phyloP scores from a whole-genome alignment of 2,113 vertebrate species.

The Ictalurus furcatus region DNA sequence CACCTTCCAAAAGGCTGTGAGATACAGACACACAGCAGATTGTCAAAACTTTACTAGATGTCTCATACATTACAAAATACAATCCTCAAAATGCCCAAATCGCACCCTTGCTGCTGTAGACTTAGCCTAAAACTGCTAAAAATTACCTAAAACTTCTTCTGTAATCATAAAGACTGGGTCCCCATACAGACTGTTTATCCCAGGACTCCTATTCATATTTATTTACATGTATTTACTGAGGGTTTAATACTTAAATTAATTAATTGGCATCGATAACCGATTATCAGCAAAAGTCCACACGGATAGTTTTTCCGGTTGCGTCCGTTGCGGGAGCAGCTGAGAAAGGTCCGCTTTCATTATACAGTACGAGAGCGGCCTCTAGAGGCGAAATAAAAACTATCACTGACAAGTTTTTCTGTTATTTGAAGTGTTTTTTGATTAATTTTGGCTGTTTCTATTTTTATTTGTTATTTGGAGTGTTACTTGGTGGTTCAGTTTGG shows the following conservation, averaged over 20 bases:
- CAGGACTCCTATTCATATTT: background rate
- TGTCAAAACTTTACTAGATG: background rate
- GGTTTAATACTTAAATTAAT: background rate
- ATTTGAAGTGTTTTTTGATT: too few species aligned
- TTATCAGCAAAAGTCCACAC: too few species aligned
- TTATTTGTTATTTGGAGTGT: too few species aligned
- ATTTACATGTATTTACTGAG: background rate
- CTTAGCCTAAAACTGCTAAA: background rate
- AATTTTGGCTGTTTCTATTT: too few species aligned
- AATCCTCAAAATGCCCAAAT: background rate
- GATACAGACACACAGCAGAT: background rate
- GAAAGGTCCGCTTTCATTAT: too few species aligned
- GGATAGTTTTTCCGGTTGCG: too few species aligned
- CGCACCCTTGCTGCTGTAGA: background rate
- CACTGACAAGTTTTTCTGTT: too few species aligned
- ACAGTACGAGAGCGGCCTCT: too few species aligned
- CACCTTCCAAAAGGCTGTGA: constrained; percentile 89
- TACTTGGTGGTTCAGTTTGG: too few species aligned
- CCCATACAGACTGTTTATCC: background rate
- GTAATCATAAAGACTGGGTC: background rate
- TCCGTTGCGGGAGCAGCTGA: too few species aligned
- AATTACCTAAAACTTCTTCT: background rate
- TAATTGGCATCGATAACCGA: too few species aligned
- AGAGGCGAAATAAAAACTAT: too few species aligned
- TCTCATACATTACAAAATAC: background rate